A percentile compares a stretch with the other conserved stretches of the same genome.
phyloP scores from a whole-genome alignment of 37 sponge, comb jelly and placozoan genomes.

The Oopsacas minuta region DNA sequence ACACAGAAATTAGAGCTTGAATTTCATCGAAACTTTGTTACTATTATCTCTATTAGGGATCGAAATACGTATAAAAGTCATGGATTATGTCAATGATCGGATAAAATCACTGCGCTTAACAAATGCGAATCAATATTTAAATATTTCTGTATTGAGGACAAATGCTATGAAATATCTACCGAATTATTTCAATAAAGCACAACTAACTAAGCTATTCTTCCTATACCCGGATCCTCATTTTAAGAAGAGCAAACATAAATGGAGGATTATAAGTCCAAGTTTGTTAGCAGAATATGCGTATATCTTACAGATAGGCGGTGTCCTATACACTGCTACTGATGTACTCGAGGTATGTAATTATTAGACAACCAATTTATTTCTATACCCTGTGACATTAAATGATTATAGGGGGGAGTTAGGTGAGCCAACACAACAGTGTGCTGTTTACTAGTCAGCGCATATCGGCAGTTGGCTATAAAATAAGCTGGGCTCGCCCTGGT shows the following conservation, averaged over 20 bases:
- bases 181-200: conserved; percentile 82
- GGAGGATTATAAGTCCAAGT: conserved; percentile 69
- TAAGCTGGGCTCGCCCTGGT: neutral
- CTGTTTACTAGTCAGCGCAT: neutral
- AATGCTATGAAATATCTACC: conserved; percentile 98
- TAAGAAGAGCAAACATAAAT: conserved; percentile 92
- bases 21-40: too few species aligned
- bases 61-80: conserved; percentile 92
- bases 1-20: too few species aligned
- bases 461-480: neutral
- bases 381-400: neutral
- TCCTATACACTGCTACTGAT: conserved; percentile 91
- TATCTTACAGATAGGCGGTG: conserved; percentile 55
- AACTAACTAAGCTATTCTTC: conserved; percentile 82
- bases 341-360: conserved; percentile 55
- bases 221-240: conserved; percentile 98
- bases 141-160: conserved; percentile 74
- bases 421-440: conserved; percentile 12
- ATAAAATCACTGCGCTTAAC: conserved; percentile 70
- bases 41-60: too few species aligned
- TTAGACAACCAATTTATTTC: neutral
- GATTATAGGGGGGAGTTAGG: neutral
- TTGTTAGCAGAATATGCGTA: conserved; percentile 90
- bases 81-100: conserved; percentile 88
- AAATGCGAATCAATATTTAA: conserved; percentile 45